These are phyloP conservation scores for Thymelicus lineola DNA, from an alignment of 2,888 invertebrate species.

Conservation along the genomic window DNA sequence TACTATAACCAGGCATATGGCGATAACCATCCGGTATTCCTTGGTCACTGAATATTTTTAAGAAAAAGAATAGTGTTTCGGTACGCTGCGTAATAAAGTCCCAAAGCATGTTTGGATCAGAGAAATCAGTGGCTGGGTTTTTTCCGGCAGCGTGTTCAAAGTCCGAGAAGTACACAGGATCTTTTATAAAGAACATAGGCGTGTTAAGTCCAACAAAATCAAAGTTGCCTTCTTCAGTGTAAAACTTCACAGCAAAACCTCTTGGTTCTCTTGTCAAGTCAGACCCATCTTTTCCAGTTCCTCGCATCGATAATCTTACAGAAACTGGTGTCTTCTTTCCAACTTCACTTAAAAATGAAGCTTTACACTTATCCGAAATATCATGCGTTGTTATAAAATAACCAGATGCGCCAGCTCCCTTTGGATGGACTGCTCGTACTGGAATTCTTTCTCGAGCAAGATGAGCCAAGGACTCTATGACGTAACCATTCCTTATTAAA, in stretches of 20 bases:
- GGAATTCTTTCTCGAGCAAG: constrained; percentile 94
- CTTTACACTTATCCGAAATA: constrained; percentile 90
- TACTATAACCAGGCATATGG: constrained; percentile 95
- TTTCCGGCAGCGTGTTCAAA: constrained; percentile 82
- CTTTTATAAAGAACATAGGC: constrained; percentile 88
- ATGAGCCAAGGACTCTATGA: constrained; percentile 88
- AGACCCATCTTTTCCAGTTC: constrained; percentile 93
- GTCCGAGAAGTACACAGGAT: constrained; percentile 80
- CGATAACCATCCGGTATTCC: constrained; percentile 95
- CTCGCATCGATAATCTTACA: constrained; percentile 91
- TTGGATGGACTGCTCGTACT: constrained; percentile 95
- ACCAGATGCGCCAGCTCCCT: constrained; percentile 94
- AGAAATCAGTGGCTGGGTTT: constrained; percentile 81
- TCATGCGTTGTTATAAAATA: constrained; percentile 94
- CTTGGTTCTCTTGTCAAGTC: constrained; percentile 94
- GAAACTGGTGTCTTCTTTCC: constrained; percentile 92
- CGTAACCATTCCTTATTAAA: constrained; percentile 59
- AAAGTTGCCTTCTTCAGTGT: constrained; percentile 95
- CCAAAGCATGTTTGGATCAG: constrained; percentile 71
- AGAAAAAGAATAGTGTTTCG: constrained; percentile 89
- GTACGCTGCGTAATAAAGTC: constrained; percentile 80
- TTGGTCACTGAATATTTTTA: constrained; percentile 92
- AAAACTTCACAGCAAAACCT: constrained; percentile 96
- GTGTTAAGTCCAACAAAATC: constrained; percentile 96
- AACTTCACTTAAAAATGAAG: constrained; percentile 88